Base-by-base conservation (phyloP, 2,888 invertebrate genomes). In the Cosmorhoe ocellata region DNA sequence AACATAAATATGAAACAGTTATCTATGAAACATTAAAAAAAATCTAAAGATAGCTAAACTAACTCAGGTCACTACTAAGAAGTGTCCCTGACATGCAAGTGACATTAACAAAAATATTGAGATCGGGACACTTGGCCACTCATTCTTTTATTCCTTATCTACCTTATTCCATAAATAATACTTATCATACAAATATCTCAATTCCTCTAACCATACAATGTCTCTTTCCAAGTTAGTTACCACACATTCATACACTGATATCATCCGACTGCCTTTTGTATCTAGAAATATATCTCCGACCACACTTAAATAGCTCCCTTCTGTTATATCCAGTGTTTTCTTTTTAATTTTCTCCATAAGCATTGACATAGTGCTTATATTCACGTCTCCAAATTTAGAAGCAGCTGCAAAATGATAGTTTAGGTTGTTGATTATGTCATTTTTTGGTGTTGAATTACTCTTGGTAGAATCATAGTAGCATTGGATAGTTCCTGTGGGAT, bases 281-380 rank as follows among this genome's bases (percentile, higher is more conserved):
- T 88, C 82, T n/a, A 80, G 37, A 74, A 88, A 88, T 38, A 90
- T 79, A 67, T 88, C 88, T 7, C 90, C 90, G 5, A 82, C 54
- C 2, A 88, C 69, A 61, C 64, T 66, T 1, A 86, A n/a, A 61
- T 73, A 76, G 18, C 70, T 73, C 0, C 90, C 88, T 61, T 72
- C 75, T 28, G 66, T 43, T 38, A 88, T 77, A 52, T 69, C 58
- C 7, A 76, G 39, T 10, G 62, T 68, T 54, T 71, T 80, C 7
- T 69, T 66, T 27, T 69, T 63, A 44, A 85, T 75, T 30, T 64
- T 67, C 32, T 76, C 69, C 60, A 86, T 66, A 50, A 90, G 59
- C 7, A 64, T 74, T n/a, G 79, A 71, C 77, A 88, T 78, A 13
- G 78, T 78, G 1, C 57, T 45, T 30, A 77, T 63, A 44, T 84